A percentile compares a stretch with the other conserved stretches of the same genome.
Conservation (phyloP, 1,140 invertebrate species). For the Drosophila trapezifrons region DNA sequence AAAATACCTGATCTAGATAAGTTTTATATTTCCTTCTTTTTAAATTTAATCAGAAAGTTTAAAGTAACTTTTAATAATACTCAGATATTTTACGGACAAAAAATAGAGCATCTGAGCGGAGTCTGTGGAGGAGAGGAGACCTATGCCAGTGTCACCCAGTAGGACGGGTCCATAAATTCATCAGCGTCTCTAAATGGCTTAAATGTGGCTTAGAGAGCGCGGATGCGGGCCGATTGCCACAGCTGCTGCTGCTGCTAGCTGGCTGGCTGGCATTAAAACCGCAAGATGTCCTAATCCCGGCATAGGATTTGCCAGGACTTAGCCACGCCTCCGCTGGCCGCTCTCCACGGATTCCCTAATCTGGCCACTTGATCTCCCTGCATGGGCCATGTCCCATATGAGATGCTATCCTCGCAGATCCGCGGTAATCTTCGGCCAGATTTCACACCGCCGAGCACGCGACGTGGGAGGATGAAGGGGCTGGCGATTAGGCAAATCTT, state of each 20-base stretch:
- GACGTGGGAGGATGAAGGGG: constrained; percentile 18
- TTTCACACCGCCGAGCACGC: constrained; percentile 56
- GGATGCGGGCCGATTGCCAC: constrained; percentile 1
- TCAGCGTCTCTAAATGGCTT: constrained; percentile 76
- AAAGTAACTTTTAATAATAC: too few species aligned
- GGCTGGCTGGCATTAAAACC: constrained; percentile 66
- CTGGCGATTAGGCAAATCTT: constrained; percentile 55
- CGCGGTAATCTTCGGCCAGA: constrained; percentile 63
- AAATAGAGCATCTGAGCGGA: not conserved
- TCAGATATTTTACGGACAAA: not conserved
- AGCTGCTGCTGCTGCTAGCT: too few species aligned
- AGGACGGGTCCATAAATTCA: constrained; percentile 71
- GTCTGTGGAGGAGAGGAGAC: too few species aligned
- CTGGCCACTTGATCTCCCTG: constrained; percentile 32
- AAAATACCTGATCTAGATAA: not conserved
- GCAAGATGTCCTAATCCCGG: constrained; percentile 71
- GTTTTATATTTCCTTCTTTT: not conserved
- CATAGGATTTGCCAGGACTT: constrained; percentile 55
- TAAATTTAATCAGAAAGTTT: too few species aligned
- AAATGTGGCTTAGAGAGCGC: constrained; percentile 33
- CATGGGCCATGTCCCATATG: not conserved
- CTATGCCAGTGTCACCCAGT: constrained; percentile 33
- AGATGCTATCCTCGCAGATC: constrained; percentile 31
- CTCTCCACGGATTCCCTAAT: constrained; percentile 19
- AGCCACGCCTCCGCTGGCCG: constrained; percentile 53